Evolutionary conservation across 2,888 invertebrate genomes (phyloP).

Genomic region (Ichneumoninae sp.): DNA sequence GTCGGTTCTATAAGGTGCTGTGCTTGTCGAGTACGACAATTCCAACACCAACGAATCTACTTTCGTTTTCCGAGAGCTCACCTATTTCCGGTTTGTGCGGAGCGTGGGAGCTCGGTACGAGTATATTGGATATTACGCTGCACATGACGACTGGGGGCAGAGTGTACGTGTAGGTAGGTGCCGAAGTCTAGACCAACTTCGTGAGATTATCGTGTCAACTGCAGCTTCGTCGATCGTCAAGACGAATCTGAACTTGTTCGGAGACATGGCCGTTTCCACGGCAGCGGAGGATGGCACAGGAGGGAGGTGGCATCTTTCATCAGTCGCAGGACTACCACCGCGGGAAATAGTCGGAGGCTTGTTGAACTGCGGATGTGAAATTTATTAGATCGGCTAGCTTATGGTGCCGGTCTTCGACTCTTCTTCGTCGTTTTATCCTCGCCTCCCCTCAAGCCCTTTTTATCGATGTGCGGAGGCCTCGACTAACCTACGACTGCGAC

Average conservation of each 20-base stretch:
- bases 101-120: neutral
- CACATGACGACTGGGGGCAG: neutral
- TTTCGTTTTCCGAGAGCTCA: neutral
- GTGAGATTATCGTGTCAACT: slow-evolving; percentile 48
- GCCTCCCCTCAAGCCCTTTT: neutral
- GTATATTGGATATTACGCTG: neutral
- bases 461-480: slow-evolving; percentile 25
- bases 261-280: slow-evolving; percentile 32
- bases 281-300: neutral
- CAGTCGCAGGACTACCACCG: slow-evolving; percentile 47
- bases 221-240: slow-evolving; percentile 35
- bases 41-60: neutral
- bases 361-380: slow-evolving; percentile 71
- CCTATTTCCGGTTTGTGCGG: slow-evolving; percentile 17
- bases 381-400: slow-evolving; percentile 70
- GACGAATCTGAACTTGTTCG: slow-evolving; percentile 9
- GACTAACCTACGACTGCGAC: slow-evolving; percentile 13
- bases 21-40: too few relatives aligned
- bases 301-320: slow-evolving; percentile 42
- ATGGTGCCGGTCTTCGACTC: slow-evolving; percentile 10
- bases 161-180: neutral
- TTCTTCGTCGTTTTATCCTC: neutral
- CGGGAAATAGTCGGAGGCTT: slow-evolving; percentile 68
- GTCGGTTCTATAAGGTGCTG: too few relatives aligned
- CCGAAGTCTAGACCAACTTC: slow-evolving; percentile 30